Percentiles rank a stretch among this genome's conserved stretches.
Conservation (phyloP, 2,888 invertebrate genomes). For the Parascotia fuliginaria region DNA sequence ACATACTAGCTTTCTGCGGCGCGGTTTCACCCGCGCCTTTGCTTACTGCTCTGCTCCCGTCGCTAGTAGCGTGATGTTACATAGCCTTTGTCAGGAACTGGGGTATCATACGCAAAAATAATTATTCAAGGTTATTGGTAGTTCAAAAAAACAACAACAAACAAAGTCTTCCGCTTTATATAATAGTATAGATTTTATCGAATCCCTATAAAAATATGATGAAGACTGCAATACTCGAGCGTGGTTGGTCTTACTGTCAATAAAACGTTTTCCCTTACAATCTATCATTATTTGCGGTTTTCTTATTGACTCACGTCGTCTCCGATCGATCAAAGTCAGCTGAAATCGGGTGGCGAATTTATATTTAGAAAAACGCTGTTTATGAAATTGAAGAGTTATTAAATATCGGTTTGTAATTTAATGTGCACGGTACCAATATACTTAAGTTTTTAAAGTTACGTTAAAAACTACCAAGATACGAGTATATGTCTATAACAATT, state of each 20-base stretch:
- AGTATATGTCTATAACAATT: no score
- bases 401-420: not conserved
- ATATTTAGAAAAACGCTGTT: slow-evolving; percentile 12
- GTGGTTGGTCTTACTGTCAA: slow-evolving; percentile 20
- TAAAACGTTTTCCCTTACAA: slow-evolving; percentile 27
- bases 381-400: not conserved
- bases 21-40: no score
- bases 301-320: slow-evolving; percentile 25
- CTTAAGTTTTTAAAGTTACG: no score
- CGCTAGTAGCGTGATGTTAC: no score
- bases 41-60: no score
- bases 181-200: no score
- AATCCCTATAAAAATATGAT: slow-evolving; percentile 1
- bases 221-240: slow-evolving; percentile 2
- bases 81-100: no score
- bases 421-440: no score
- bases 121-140: not conserved
- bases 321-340: slow-evolving; percentile 31
- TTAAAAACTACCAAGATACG: no score
- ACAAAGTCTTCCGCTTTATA: no score
- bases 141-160: not conserved
- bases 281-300: slow-evolving; percentile 32
- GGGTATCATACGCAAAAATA: no score
- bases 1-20: no score
- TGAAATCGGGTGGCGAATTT: slow-evolving; percentile 20